A percentile compares a stretch with the other conserved stretches of the same genome.
phyloP scores from a whole-genome alignment of 2,888 invertebrate genomes.

The Gasteruption jaculator region DNA sequence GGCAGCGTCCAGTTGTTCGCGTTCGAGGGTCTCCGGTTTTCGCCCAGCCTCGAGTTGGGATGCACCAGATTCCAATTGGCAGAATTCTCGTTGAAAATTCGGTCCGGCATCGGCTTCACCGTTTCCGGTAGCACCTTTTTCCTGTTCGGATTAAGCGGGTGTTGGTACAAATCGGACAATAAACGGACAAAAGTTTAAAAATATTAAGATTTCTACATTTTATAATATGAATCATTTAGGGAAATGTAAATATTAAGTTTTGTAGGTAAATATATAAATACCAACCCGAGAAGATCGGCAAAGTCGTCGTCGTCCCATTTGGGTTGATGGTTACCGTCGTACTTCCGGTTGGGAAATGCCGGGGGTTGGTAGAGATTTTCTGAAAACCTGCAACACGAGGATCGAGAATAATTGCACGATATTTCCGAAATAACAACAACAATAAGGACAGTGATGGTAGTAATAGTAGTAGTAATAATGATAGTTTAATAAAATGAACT shows the following conservation, averaged over 20 bases:
- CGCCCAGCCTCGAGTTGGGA: slow-evolving; percentile 47
- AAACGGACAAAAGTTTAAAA: too few relatives aligned
- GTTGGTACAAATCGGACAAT: too few relatives aligned
- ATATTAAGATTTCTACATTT: background rate
- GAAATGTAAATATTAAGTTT: background rate
- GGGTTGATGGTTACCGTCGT: slow-evolving; percentile 30
- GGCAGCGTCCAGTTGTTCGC: slow-evolving; percentile 11
- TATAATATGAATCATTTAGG: background rate
- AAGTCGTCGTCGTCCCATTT: slow-evolving; percentile 60
- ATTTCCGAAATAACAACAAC: too few relatives aligned
- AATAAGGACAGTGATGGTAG: too few relatives aligned
- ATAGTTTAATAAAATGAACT: too few relatives aligned
- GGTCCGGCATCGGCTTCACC: slow-evolving; percentile 39
- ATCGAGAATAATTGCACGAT: too few relatives aligned
- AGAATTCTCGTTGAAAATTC: slow-evolving; percentile 52
- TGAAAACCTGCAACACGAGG: too few relatives aligned
- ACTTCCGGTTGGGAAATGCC: slow-evolving; percentile 20
- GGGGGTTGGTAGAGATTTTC: too few relatives aligned
- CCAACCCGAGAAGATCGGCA: slow-evolving; percentile 70
- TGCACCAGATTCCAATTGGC: slow-evolving; percentile 54
- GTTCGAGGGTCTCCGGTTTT: slow-evolving; percentile 1
- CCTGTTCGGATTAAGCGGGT: too few relatives aligned
- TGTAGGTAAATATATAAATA: slow-evolving; percentile 16
- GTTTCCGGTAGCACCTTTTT: slow-evolving; percentile 40
- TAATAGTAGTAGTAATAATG: too few relatives aligned